Percentiles rank a stretch among this genome's conserved stretches.
Evolutionary conservation across 2,797 vertebrate species (phyloP).

Genomic region (Rhinichthys osculus): DNA sequence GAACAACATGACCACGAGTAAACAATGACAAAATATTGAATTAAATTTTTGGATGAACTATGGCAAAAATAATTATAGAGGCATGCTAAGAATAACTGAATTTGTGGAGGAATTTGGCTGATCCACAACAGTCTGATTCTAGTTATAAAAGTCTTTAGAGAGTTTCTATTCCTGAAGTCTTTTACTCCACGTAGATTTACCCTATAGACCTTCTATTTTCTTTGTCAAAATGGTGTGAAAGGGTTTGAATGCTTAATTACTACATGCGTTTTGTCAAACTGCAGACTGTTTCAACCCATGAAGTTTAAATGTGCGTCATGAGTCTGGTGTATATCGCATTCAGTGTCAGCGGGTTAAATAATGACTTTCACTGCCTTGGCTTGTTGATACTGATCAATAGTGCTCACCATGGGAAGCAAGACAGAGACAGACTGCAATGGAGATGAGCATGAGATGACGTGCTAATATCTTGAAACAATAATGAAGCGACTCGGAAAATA

Average conservation of each 20-base stretch:
- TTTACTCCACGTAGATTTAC: neutral
- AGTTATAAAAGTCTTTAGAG: slow-evolving; percentile 17
- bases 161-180: slow-evolving; percentile 2
- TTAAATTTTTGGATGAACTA: slow-evolving; percentile 1
- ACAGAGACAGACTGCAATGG: neutral
- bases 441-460: neutral
- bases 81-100: neutral
- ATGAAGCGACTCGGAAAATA: neutral
- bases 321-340: neutral
- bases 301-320: neutral
- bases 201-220: neutral
- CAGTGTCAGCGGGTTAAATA: neutral
- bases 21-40: neutral
- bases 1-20: neutral
- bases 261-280: neutral
- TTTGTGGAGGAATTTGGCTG: neutral
- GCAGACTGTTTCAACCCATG: neutral
- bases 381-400: slow-evolving; percentile 30
- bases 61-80: neutral
- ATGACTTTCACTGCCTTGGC: neutral
- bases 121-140: neutral
- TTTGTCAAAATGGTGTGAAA: neutral
- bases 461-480: slow-evolving; percentile 12
- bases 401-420: neutral
- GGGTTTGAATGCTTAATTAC: neutral